Base-by-base conservation (phyloP, 2,797 vertebrate species). In the Galaxias olidus region DNA sequence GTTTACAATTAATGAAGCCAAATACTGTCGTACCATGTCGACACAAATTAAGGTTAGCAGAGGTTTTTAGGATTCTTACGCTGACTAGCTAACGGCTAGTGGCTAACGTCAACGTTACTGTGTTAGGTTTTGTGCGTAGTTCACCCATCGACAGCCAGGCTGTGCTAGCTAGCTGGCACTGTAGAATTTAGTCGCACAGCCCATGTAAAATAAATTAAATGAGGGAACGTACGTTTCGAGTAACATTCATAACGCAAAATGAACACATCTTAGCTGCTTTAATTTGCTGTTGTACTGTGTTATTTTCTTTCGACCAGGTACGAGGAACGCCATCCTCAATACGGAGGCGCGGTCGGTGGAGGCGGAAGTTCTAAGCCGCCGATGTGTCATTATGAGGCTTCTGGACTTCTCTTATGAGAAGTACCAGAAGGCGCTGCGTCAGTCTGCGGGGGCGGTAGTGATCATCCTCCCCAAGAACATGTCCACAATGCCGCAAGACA, bases 301-400 rank as follows among this genome's bases (percentile, higher is more conserved):
- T 30, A 30, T 3, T 63, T 13, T 74, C 10, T 54, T 49, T 2
- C 65, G 53, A 45, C 10, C 80, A 99, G 97, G 98, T 72, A 98
- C 98, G 0, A 90, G 97, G 68, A 99, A 96, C 0, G 95, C 98
- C 0, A 96, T 99, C 84, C 86, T 99, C 10, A 99, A 98, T 87
- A 98, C 97, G 0, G 98, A 99, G 82, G 98, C 97, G 0, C 97
- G 97, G 72, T 95, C 97, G 0, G 89, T 94, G 9, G 96, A 98
- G 44, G 96, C 97, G 0, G 97, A 98, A 0, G 96, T 98, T 70
- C 86, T 99, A 85, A 98, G 96, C 90, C 95, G 97, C 15, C 96
- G 98, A 79, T 99, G 98, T 0, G 95, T 99, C 54, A 94, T 99
- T 76, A 96, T 99, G 94, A 91, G 96, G n/a, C 91, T 99, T 65